A percentile compares a stretch with the other conserved stretches of the same genome.
These are phyloP conservation scores for Chelon auratus DNA, from an alignment of 2,797 vertebrate species.

Conservation along the genomic window DNA sequence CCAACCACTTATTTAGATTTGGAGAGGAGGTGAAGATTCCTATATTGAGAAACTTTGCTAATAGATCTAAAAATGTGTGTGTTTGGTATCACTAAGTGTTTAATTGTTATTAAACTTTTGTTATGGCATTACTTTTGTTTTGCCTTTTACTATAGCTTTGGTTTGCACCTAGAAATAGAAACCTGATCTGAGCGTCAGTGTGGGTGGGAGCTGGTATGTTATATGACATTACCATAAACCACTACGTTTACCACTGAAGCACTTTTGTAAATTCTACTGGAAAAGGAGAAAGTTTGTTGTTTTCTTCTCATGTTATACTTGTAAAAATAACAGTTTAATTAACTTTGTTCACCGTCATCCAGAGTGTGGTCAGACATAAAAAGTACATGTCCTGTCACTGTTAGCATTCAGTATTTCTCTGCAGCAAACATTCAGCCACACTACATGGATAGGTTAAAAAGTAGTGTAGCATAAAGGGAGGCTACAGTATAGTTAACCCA, in stretches of 20 bases:
- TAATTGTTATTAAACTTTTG: too few species aligned
- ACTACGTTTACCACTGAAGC: neutral
- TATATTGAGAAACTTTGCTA: too few species aligned
- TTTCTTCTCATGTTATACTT: neutral
- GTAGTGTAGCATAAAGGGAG: neutral
- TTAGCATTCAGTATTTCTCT: neutral
- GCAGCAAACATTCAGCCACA: neutral
- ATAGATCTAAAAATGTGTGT: too few species aligned
- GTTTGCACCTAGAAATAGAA: constrained; percentile 3
- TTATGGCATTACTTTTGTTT: neutral
- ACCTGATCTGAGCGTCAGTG: neutral
- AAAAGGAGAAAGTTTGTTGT: constrained; percentile 5
- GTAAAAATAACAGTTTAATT: neutral
- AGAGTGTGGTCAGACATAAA: neutral
- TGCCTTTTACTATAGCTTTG: neutral
- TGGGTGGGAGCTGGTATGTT: neutral
- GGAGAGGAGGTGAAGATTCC: too few species aligned
- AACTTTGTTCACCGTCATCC: neutral
- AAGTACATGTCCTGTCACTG: neutral
- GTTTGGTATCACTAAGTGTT: too few species aligned
- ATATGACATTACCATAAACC: constrained; percentile 7
- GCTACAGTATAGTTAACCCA: too few species aligned
- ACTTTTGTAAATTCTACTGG: neutral
- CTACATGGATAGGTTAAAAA: neutral
- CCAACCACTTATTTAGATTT: neutral